Percentiles rank a stretch among this genome's conserved stretches.
Evolutionary conservation across 2,797 vertebrate species (phyloP).

Genomic region (Melanotaenia boesemani): DNA sequence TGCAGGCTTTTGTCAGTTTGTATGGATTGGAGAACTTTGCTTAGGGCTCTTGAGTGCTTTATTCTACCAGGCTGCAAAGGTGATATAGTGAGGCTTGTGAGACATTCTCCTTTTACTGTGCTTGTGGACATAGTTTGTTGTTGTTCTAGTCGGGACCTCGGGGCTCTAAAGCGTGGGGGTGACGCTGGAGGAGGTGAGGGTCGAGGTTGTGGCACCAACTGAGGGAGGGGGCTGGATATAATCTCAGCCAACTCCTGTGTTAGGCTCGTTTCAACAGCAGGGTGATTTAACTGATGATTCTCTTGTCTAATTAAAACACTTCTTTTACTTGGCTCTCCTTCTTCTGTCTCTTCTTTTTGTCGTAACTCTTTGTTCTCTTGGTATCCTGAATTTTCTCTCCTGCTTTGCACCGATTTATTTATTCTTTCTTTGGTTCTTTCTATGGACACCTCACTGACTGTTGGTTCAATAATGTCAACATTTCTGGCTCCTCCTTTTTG

Average conservation of each 20-base stretch:
- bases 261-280: constrained; percentile 54
- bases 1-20: constrained; percentile 60
- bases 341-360: constrained; percentile 19
- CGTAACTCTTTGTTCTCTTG: not conserved
- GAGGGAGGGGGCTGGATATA: constrained; percentile 55
- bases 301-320: not conserved
- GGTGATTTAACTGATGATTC: not conserved
- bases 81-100: constrained; percentile 26
- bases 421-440: constrained; percentile 21
- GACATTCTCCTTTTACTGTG: constrained; percentile 13
- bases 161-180: constrained; percentile 71
- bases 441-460: not conserved
- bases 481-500: constrained; percentile 11
- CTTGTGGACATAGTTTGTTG: constrained; percentile 19
- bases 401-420: not conserved
- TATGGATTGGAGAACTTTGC: constrained; percentile 83
- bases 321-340: constrained; percentile 7
- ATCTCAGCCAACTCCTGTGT: constrained; percentile 79
- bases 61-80: constrained; percentile 49
- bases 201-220: constrained; percentile 16
- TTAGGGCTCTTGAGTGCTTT: constrained; percentile 72
- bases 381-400: constrained; percentile 15
- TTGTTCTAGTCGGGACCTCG: constrained; percentile 36
- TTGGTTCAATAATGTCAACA: not conserved
- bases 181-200: constrained; percentile 38